Evolutionary conservation across 2,113 vertebrate species (phyloP), one percentile per base, ranked within the genome.

Genomic region (Nyctibius bracteatus): DNA sequence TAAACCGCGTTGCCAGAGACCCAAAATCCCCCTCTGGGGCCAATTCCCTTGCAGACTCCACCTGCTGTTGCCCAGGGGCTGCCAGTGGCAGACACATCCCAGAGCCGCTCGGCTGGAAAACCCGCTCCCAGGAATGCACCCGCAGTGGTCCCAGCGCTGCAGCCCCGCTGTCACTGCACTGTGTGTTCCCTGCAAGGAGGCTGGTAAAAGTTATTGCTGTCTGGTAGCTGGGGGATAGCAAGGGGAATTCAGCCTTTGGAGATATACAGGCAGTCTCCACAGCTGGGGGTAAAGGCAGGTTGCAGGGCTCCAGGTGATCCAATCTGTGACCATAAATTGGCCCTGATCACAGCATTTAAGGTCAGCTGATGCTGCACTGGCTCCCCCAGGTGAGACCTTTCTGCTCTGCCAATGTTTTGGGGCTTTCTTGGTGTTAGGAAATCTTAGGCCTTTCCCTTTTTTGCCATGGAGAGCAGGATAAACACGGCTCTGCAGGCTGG

Each of bases 121-220:
- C 18, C 17, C 0, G 2, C 23, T 62, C 21, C 65, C 23, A 20
- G 54, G 31, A 31, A 12, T 68, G 35, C 1, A 1, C 21, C 19
- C 7, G 37, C 28, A 4, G 49, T 2, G 5, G 16, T 80, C 7
- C 75, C 33, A 13, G 87, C 0, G 0, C 79, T 8, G 23, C 31
- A 24, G 37, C 43, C 27, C 15, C 1, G 1, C 37, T 61, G 12
- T 51, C 17, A 2, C 35, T 0, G 0, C 4, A 9, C 66, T 59
- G 47, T 2, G 1, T 27, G 39, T 41, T 74, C 41, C 46, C 20
- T 54, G 49, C 0, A 0, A 66, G 58, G 37, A 66, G 37, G 37
- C 72, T 61, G 62, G 30, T 52, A 41, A 73, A 88, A 43, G 58
- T 39, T 47, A 37, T 0, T 23, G 59, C 59, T 65, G 30, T 9